phyloP scores from a whole-genome alignment of 2,888 invertebrate species.

The Liopterus haemorrhoidalis region DNA sequence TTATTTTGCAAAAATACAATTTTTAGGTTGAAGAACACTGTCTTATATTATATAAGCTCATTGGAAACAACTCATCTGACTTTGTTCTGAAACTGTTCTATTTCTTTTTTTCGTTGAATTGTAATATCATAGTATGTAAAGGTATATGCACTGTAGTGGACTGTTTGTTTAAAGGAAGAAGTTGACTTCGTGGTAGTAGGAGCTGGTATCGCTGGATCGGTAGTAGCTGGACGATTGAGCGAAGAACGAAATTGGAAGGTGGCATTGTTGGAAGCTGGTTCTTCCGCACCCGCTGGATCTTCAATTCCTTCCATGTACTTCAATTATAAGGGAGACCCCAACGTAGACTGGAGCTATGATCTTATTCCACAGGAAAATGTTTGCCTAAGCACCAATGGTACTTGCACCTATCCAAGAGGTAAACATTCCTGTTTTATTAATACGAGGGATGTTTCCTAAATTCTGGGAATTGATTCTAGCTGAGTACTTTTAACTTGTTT shows the following conservation, averaged over 20 bases:
- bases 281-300: constrained; percentile 18
- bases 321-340: constrained; percentile 17
- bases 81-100: too few species aligned
- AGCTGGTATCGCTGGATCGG: constrained; percentile 18
- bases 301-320: constrained; percentile 22
- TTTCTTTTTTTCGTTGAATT: too few species aligned
- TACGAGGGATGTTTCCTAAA: neutral
- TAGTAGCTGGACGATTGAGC: constrained; percentile 22
- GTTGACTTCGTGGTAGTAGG: constrained; percentile 25
- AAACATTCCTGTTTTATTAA: too few species aligned
- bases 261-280: constrained; percentile 24
- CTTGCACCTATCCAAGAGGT: constrained; percentile 22
- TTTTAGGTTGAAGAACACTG: too few species aligned
- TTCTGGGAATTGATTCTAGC: neutral
- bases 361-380: constrained; percentile 17
- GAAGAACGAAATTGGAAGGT: constrained; percentile 14
- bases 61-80: too few species aligned
- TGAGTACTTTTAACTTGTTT: neutral
- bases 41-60: too few species aligned
- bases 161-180: constrained; percentile 15
- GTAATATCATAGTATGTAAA: too few species aligned
- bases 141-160: too few species aligned
- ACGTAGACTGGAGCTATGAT: constrained; percentile 19
- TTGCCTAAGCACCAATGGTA: constrained; percentile 14
- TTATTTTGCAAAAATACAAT: too few species aligned